Base-by-base conservation (phyloP, 2,888 invertebrate species). In the Netelia inedita region DNA sequence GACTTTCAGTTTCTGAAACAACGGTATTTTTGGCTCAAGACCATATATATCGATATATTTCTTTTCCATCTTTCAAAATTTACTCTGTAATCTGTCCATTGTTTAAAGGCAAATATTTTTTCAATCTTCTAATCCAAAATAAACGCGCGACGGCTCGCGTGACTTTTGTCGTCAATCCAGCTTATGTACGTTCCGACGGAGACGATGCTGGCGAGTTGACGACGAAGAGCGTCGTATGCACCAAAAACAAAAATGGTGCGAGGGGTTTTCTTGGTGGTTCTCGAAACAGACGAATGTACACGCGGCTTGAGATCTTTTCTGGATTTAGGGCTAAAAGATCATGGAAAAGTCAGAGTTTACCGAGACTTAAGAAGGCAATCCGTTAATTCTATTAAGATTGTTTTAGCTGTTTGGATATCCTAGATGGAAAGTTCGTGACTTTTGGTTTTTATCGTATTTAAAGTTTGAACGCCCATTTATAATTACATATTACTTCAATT, bases 71-170 rank as follows among this genome's bases (percentile, higher is more conserved):
- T 19, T 57, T 28, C 55, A 50, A 41, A 71, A 83, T 85, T 79
- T 83, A 71, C 76, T 73, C 80, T 55, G 78, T 84, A 86, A 86
- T 83, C 85, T 85, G 82, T 74, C 79, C 68, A 85, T 88, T 87
- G 86, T 88, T 88, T 88, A 79, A 83, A 75, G 63, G 59, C 74
- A 83, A 85, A 87, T 86, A 87, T 85, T 86, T 78, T 55, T 79
- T 41, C 61, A 63, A 55, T 66, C 63, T 71, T 81, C 50, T 87
- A 85, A 88, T 83, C 87, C 86, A 53, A 78, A 78, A 55, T 66
- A 65, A 61, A 59, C 71, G 69, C 59, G 68, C 65, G n/a, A 14
- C 53, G 28, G 46, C 55, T 78, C 80, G 63, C 72, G 16, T 75
- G 75, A 84, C 80, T 75, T 76, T 80, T 83, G 63, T 35, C 75